Conservation (phyloP, 2,797 vertebrate species). For the Falco cherrug region DNA sequence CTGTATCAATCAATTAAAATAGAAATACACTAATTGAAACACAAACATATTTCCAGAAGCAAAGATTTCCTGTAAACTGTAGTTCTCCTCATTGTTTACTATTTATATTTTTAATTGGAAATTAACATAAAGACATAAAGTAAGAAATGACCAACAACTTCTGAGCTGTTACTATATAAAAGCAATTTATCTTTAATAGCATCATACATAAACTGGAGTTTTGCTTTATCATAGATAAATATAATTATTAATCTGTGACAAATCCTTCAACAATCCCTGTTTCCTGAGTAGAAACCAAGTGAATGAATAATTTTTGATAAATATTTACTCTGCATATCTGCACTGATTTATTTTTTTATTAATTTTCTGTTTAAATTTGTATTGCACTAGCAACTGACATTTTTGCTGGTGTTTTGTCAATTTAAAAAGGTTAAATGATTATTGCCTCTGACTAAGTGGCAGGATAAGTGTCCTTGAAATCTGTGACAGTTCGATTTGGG, state of each 20-base stretch:
- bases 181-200: not conserved
- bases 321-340: not conserved
- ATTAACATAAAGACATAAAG: not conserved
- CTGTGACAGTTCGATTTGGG: not conserved
- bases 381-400: not conserved
- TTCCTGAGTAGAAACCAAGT: not conserved
- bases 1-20: not conserved
- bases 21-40: not conserved
- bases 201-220: not conserved
- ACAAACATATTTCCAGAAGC: not conserved
- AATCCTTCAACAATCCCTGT: not conserved
- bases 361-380: not conserved
- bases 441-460: not conserved
- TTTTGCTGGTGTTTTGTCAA: not conserved
- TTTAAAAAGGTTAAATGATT: not conserved
- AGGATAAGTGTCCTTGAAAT: not conserved
- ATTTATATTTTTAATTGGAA: not conserved
- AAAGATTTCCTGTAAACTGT: not conserved
- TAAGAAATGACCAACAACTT: not conserved
- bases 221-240: not conserved
- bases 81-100: not conserved
- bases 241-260: not conserved
- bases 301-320: not conserved
- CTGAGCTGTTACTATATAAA: not conserved
- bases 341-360: not conserved